These are phyloP conservation scores for Polyommatus iphigenia DNA, from an alignment of 2,888 invertebrate genomes.

Conservation along the genomic window DNA sequence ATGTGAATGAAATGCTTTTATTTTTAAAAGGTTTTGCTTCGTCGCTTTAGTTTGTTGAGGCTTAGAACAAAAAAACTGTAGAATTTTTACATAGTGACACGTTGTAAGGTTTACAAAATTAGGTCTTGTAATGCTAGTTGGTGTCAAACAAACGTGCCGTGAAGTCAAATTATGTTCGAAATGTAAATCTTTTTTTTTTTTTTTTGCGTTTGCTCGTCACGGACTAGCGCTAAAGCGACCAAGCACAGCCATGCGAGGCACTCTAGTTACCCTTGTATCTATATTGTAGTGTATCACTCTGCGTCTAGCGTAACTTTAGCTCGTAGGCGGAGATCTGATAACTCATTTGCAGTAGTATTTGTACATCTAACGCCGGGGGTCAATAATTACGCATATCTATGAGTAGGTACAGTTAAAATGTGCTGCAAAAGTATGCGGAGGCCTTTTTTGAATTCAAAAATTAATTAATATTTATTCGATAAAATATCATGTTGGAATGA, in stretches of 20 bases:
- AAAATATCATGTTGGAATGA: background rate
- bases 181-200: background rate
- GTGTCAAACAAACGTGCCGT: background rate
- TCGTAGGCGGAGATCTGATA: slow-evolving; percentile 11
- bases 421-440: background rate
- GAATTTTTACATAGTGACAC: background rate
- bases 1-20: slow-evolving; percentile 72
- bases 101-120: background rate
- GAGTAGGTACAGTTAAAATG: background rate
- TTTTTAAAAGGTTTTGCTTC: slow-evolving; percentile 57
- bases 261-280: slow-evolving; percentile 46
- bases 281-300: slow-evolving; percentile 66
- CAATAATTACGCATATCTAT: background rate
- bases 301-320: slow-evolving; percentile 67
- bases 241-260: slow-evolving; percentile 57
- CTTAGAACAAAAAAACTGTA: background rate
- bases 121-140: background rate
- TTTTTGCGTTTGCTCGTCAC: background rate
- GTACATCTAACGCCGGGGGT: background rate
- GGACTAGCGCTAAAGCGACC: slow-evolving; percentile 49
- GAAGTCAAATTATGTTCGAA: background rate
- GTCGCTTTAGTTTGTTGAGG: slow-evolving; percentile 46
- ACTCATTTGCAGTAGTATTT: slow-evolving; percentile 21
- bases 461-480: background rate
- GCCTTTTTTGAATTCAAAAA: background rate